phyloP scores from a whole-genome alignment of 2,888 invertebrate genomes.

The Synergus umbraculus region DNA sequence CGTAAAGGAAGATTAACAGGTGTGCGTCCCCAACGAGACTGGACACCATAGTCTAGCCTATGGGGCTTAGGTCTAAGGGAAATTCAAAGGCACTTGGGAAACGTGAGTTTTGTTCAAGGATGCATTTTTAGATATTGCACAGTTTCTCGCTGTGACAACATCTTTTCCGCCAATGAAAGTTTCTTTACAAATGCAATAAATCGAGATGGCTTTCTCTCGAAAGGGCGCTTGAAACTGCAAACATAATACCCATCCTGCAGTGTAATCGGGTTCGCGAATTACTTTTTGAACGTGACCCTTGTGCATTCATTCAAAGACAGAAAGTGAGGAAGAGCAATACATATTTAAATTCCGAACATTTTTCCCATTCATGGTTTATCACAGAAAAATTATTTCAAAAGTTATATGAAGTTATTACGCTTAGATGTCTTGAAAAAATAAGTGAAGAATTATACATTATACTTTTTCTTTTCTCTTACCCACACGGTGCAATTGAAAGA shows the following conservation, averaged over 20 bases:
- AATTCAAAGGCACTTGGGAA: background rate
- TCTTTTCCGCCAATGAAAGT: background rate
- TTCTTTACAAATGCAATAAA: constrained; percentile 4
- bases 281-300: background rate
- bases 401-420: too few relatives aligned
- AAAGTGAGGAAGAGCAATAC: background rate
- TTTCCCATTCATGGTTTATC: too few relatives aligned
- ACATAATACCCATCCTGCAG: constrained; percentile 3
- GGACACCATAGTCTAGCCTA: background rate
- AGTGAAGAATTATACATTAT: too few relatives aligned
- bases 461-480: too few relatives aligned
- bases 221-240: background rate
- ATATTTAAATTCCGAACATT: too few relatives aligned
- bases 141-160: background rate
- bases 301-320: background rate
- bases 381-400: too few relatives aligned
- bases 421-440: too few relatives aligned
- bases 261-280: background rate
- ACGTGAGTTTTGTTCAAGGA: constrained; percentile 6
- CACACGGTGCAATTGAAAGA: too few relatives aligned
- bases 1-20: constrained; percentile 13
- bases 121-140: background rate
- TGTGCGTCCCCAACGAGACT: background rate
- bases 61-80: background rate
- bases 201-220: background rate